Percentiles rank a stretch among this genome's conserved stretches.
phyloP scores from a whole-genome alignment of 1,140 invertebrate species.

The Drosophila tsacasi region DNA sequence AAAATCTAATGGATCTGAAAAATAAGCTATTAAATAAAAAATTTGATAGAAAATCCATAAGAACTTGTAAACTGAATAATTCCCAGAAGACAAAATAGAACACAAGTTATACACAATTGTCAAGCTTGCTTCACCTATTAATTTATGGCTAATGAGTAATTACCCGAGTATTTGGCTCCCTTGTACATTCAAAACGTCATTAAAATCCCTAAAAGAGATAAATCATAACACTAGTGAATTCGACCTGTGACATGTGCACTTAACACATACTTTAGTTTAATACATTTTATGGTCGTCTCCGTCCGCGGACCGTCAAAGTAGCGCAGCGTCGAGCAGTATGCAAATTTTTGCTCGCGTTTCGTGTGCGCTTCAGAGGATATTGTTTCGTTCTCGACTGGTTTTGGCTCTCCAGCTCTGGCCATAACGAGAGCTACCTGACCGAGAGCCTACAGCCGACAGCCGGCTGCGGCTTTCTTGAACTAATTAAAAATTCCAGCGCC shows the following conservation, averaged over 20 bases:
- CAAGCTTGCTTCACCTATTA: background rate
- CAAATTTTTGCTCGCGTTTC: slow-evolving; percentile 54
- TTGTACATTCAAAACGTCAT: slow-evolving; percentile 4
- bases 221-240: slow-evolving; percentile 42
- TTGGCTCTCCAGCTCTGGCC: slow-evolving; percentile 2
- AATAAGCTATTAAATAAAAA: background rate
- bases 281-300: slow-evolving; percentile 54
- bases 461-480: slow-evolving; percentile 54
- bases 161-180: background rate
- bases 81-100: background rate
- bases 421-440: slow-evolving; percentile 26
- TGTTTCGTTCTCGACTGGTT: slow-evolving; percentile 38
- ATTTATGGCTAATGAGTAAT: background rate
- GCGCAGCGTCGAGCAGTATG: slow-evolving; percentile 38
- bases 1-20: background rate
- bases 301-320: slow-evolving; percentile 17
- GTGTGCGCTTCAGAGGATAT: slow-evolving; percentile 51
- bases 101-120: no score
- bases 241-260: slow-evolving; percentile 56
- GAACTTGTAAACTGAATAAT: background rate
- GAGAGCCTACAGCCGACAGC: slow-evolving; percentile 11
- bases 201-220: slow-evolving; percentile 4
- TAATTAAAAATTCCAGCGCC: slow-evolving; percentile 83
- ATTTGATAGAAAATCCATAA: no score
- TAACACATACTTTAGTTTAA: slow-evolving; percentile 70